Base-by-base conservation (phyloP, 2,888 invertebrate genomes). In the Stratiomys singularior region DNA sequence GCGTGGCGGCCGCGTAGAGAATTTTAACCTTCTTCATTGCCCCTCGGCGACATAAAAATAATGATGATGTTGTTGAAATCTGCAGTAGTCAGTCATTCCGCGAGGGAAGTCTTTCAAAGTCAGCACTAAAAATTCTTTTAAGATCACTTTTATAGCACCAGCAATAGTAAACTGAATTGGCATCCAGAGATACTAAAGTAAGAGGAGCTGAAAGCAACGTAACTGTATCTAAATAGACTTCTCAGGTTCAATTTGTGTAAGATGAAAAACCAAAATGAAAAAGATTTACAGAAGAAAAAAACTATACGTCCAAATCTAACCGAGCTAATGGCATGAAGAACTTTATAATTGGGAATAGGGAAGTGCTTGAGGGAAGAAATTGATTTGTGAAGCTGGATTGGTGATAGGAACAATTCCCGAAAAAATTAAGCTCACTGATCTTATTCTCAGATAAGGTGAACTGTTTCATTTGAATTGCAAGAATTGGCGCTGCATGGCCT, bases 171-270 rank as follows among this genome's bases (percentile, higher is more conserved):
- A n/a, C n/a, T n/a, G 9, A 37, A 37, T 37, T 9, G 37, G 37
- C 37, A 37, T n/a, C n/a, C n/a, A n/a, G n/a, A n/a, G n/a, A n/a
- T n/a, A n/a, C n/a, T n/a, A 9, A 37, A 37, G 37, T 9, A 37
- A 37, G 5, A 3, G 37, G 5, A 37, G 37, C 37, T 37, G 37
- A 37, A n/a, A 37, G 37, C 37, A 46, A 69, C 25, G 25, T 74
- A 74, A 74, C 74, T 74, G 74, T 74, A 74, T 74, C 74, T 58
- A 74, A 74, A 74, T 60, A 74, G 74, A 74, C 37, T 58, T 74
- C 30, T 69, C 15, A 52, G 23, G 25, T 25, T 60, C 21, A 25
- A 11, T 23, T 21, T 25, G 13, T 25, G 23, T 60, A 21, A 60
- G 25, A 60, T 60, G 60, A 15, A 60, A 60, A 60, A 11, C 25